A percentile compares a stretch with the other conserved stretches of the same genome.
phyloP scores from a whole-genome alignment of 2,888 invertebrate genomes.

The Thalpophila matura region DNA sequence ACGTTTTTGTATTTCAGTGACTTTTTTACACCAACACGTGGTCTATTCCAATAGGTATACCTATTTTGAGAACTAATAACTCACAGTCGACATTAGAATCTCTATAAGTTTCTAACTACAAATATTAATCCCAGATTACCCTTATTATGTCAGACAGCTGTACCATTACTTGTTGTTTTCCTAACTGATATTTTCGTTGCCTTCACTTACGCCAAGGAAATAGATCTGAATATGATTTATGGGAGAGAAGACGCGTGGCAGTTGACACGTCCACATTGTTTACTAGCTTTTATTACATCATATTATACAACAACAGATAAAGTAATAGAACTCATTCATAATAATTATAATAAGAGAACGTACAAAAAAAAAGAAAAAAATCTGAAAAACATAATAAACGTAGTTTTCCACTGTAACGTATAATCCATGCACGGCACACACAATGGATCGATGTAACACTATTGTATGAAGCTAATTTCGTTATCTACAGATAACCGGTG shows the following conservation, averaged over 20 bases:
- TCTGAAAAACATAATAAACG: constrained; percentile 9
- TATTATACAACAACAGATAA: background rate
- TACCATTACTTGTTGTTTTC: constrained; percentile 12
- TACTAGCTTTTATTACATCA: constrained; percentile 8
- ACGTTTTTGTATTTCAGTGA: background rate
- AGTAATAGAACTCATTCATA: background rate
- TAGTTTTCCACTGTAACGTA: constrained; percentile 46
- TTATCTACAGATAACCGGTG: constrained; percentile 88
- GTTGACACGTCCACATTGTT: constrained; percentile 36
- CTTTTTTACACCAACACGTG: background rate
- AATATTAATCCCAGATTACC: constrained; percentile 50
- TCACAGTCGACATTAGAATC: constrained; percentile 24
- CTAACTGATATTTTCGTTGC: background rate
- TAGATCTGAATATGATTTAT: constrained; percentile 15
- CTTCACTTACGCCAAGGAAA: constrained; percentile 9
- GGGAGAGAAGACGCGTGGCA: constrained; percentile 25
- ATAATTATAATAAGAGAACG: too few species aligned
- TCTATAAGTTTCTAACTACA: constrained; percentile 42
- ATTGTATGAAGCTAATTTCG: constrained; percentile 82
- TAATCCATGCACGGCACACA: constrained; percentile 59
- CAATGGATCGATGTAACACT: constrained; percentile 82
- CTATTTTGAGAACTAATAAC: background rate
- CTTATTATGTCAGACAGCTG: constrained; percentile 11
- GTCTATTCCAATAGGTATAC: background rate
- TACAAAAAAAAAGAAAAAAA: too few species aligned